Conservation (phyloP, 2,888 invertebrate genomes). For the Cataglyphis albicans region DNA sequence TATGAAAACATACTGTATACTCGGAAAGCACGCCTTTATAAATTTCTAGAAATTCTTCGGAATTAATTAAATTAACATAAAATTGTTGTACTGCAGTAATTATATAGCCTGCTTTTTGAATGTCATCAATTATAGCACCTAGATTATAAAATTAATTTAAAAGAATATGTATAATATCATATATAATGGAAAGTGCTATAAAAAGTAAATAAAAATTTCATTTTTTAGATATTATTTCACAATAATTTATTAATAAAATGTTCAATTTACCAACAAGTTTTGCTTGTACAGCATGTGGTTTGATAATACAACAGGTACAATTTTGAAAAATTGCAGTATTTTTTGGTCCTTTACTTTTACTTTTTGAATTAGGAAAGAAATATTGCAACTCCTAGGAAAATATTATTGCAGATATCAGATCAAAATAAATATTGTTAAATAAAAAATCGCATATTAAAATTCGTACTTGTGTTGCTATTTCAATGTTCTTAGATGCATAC, state of each 20-base stretch:
- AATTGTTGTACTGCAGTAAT: constrained; percentile 94
- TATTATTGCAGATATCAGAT: constrained; percentile 23
- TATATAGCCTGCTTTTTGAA: constrained; percentile 92
- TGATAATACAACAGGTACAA: constrained; percentile 93
- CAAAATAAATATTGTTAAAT: not conserved
- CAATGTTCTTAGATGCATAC: constrained; percentile 89
- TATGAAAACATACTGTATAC: constrained; percentile 87
- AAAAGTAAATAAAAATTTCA: not conserved
- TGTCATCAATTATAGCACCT: constrained; percentile 91
- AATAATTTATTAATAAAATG: constrained; percentile 14
- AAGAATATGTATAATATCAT: not conserved
- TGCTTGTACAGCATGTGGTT: constrained; percentile 95
- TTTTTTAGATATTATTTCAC: not conserved
- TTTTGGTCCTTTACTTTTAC: constrained; percentile 85
- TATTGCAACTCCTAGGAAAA: constrained; percentile 88
- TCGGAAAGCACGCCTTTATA: constrained; percentile 96
- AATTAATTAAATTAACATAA: constrained; percentile 92
- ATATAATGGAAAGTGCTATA: not conserved
- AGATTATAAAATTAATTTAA: constrained; percentile 73
- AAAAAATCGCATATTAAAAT: constrained; percentile 8
- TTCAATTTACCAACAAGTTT: constrained; percentile 87
- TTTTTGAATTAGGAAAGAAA: constrained; percentile 88
- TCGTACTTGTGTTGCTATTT: constrained; percentile 87
- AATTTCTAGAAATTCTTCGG: constrained; percentile 96
- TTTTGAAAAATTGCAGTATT: constrained; percentile 89